These are phyloP conservation scores for Steinernema carpocapsae DNA, from an alignment of 2,888 invertebrate genomes.

Conservation along the genomic window DNA sequence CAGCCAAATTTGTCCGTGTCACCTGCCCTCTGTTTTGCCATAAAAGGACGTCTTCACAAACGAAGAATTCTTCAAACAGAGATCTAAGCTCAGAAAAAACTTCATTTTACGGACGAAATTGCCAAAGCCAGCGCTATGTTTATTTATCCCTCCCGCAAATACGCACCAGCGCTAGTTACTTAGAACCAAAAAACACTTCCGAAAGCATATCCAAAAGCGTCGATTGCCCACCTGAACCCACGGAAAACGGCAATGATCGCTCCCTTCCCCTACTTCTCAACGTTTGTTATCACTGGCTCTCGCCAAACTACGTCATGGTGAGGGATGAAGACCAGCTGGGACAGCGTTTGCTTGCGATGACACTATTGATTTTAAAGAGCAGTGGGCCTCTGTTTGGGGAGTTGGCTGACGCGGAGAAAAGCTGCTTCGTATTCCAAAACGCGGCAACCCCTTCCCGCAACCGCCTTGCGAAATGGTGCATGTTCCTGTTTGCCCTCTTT, in stretches of 20 bases:
- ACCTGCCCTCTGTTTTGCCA: too few relatives aligned
- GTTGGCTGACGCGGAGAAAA: constrained; percentile 15
- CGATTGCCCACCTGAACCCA: too few relatives aligned
- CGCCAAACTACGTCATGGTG: constrained; percentile 7
- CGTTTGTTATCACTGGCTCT: constrained; percentile 12
- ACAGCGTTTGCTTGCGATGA: constrained; percentile 28
- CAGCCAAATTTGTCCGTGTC: too few relatives aligned
- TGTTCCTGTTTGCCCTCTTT: constrained; percentile 20
- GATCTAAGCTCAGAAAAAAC: too few relatives aligned
- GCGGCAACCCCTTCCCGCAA: neutral
- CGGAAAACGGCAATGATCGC: too few relatives aligned
- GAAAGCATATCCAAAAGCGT: too few relatives aligned
- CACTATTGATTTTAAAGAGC: constrained; percentile 35
- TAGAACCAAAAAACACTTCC: too few relatives aligned
- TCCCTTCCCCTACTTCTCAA: neutral
- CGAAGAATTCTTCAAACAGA: too few relatives aligned
- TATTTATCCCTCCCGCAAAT: neutral
- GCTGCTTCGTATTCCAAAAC: constrained; percentile 31
- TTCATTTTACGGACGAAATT: too few relatives aligned
- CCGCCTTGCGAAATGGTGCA: constrained; percentile 12
- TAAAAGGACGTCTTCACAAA: too few relatives aligned
- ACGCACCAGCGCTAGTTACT: neutral
- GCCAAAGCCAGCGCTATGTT: neutral
- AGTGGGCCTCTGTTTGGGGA: neutral
- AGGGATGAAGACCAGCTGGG: constrained; percentile 23